phyloP scores from a whole-genome alignment of 2,797 vertebrate species.

The Brachyalestes nurse region DNA sequence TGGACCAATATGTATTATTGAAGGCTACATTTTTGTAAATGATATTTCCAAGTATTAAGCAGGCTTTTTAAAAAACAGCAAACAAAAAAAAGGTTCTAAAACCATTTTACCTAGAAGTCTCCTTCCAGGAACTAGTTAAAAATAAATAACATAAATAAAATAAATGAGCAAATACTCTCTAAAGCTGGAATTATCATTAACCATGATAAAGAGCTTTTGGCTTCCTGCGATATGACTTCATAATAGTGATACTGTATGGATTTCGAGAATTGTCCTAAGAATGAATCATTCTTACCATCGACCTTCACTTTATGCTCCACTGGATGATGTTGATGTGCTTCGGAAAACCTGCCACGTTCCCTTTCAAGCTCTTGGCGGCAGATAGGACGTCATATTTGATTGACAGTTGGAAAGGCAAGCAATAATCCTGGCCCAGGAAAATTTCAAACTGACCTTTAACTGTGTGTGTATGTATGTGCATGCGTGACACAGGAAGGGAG shows the following conservation, averaged over 20 bases:
- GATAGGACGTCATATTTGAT: conserved; percentile 13
- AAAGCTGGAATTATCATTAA: conserved; percentile 6
- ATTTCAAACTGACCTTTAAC: conserved; percentile 40
- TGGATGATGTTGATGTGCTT: conserved; percentile 5
- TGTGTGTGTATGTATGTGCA: conserved; percentile 4
- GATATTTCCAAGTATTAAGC: no score
- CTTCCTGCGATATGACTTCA: not conserved
- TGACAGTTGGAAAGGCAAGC: conserved; percentile 25
- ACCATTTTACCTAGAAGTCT: not conserved
- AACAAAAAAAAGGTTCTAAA: not conserved
- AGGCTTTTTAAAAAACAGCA: no score
- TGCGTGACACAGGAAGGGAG: conserved; percentile 13
- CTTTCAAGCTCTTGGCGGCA: conserved; percentile 29
- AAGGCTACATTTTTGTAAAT: no score
- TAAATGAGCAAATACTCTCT: not conserved
- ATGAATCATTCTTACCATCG: conserved; percentile 18
- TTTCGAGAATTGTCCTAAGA: not conserved
- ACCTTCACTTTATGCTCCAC: conserved; percentile 19
- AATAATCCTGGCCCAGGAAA: conserved; percentile 32
- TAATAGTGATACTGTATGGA: not conserved
- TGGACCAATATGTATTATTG: no score
- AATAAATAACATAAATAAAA: not conserved
- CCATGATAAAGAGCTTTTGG: not conserved
- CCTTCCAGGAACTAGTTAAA: not conserved
- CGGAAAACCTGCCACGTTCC: conserved; percentile 26